Evolutionary conservation across 2,113 vertebrate genomes (phyloP).

Genomic region (Acrocephalus kingi): DNA sequence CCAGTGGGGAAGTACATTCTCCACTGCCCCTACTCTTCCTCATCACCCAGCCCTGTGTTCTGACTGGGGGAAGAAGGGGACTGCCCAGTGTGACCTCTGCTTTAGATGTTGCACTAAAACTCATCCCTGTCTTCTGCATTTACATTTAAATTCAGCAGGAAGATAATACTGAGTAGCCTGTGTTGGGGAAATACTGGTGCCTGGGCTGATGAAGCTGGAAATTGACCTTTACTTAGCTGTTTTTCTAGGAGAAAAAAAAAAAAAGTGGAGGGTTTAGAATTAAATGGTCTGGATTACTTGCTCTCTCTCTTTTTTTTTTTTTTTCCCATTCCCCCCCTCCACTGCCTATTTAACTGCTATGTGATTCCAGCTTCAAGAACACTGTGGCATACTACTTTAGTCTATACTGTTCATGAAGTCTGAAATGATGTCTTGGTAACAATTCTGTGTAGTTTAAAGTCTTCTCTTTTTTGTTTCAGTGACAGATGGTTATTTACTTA

Average conservation of each 20-base stretch:
- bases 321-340: background rate
- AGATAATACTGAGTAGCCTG: background rate
- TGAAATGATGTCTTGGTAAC: background rate
- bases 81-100: background rate
- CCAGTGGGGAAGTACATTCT: background rate
- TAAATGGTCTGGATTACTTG: background rate
- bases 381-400: background rate
- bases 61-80: background rate
- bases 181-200: background rate
- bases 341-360: background rate
- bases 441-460: background rate
- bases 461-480: background rate
- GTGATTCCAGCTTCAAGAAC: background rate
- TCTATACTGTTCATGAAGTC: background rate
- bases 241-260: background rate
- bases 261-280: background rate
- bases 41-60: background rate
- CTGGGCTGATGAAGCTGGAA: background rate
- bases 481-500: constrained; percentile 12
- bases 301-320: too few relatives aligned
- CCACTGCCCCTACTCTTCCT: background rate
- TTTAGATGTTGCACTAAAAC: background rate
- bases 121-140: background rate
- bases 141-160: background rate
- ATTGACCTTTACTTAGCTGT: background rate